Conservation (phyloP, 2,113 vertebrate species). For the Rana temporaria region DNA sequence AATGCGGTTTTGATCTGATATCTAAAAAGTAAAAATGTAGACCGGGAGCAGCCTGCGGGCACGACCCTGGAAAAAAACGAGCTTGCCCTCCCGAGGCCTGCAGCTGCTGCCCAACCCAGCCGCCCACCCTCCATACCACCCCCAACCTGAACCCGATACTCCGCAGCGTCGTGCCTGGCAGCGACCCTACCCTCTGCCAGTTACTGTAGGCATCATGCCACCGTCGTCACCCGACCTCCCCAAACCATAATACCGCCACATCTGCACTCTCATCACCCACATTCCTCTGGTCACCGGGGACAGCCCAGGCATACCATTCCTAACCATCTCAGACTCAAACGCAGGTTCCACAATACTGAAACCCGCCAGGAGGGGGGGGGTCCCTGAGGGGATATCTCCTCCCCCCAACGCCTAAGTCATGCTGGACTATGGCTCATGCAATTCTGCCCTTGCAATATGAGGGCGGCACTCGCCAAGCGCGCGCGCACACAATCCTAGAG, state of each 20-base stretch:
- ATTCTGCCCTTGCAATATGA: neutral
- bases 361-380: neutral
- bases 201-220: neutral
- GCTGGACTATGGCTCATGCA: conserved; percentile 22
- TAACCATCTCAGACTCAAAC: neutral
- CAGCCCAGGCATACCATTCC: conserved; percentile 33
- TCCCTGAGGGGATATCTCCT: neutral
- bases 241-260: neutral
- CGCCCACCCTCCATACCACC: neutral
- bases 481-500: neutral
- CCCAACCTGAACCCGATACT: neutral
- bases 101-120: neutral
- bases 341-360: neutral
- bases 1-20: neutral
- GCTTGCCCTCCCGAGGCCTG: too few species aligned
- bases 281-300: neutral
- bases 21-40: conserved; percentile 31
- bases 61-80: conserved; percentile 7
- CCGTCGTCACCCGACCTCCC: neutral
- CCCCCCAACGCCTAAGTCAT: neutral
- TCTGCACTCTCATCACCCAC: neutral
- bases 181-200: neutral
- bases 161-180: neutral
- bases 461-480: neutral
- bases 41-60: conserved; percentile 26